Evolutionary conservation across 2,113 vertebrate species (phyloP).

Genomic region (Blennius ocellaris): DNA sequence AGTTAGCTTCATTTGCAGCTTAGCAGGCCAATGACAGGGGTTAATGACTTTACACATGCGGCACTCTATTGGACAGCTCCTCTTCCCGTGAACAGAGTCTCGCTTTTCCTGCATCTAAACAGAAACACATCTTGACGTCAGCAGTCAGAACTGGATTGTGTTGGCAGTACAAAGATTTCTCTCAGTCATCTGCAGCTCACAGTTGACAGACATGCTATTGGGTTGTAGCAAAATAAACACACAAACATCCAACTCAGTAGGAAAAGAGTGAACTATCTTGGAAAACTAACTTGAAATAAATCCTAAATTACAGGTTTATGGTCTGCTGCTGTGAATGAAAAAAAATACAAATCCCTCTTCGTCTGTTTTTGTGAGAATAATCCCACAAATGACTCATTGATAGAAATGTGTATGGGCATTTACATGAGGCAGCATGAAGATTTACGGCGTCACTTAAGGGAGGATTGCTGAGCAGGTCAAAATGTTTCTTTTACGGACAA

Average conservation of each 20-base stretch:
- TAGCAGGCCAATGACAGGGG: background rate
- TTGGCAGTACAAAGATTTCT: background rate
- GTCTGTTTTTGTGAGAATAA: conserved; percentile 50
- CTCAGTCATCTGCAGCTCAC: conserved; percentile 18
- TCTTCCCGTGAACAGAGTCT: background rate
- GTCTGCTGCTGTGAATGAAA: conserved; percentile 29
- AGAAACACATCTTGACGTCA: background rate
- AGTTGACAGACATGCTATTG: conserved; percentile 15
- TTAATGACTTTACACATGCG: background rate
- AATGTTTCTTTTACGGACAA: conserved; percentile 37
- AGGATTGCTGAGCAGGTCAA: conserved; percentile 18
- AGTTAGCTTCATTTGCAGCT: conserved; percentile 10
- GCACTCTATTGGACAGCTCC: background rate
- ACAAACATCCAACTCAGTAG: conserved; percentile 42
- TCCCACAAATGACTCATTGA: conserved; percentile 66
- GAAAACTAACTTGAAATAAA: conserved; percentile 66
- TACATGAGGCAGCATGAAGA: conserved; percentile 33
- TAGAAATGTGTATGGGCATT: conserved; percentile 28
- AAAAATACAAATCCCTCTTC: conserved; percentile 29
- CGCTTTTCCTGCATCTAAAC: background rate
- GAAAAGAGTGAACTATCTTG: conserved; percentile 43
- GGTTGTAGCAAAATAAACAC: conserved; percentile 31
- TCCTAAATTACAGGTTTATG: conserved; percentile 67
- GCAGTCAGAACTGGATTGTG: background rate
- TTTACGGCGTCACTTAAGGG: conserved; percentile 21